Conservation (phyloP, 2,113 vertebrate genomes). For the Alligator mississippiensis region DNA sequence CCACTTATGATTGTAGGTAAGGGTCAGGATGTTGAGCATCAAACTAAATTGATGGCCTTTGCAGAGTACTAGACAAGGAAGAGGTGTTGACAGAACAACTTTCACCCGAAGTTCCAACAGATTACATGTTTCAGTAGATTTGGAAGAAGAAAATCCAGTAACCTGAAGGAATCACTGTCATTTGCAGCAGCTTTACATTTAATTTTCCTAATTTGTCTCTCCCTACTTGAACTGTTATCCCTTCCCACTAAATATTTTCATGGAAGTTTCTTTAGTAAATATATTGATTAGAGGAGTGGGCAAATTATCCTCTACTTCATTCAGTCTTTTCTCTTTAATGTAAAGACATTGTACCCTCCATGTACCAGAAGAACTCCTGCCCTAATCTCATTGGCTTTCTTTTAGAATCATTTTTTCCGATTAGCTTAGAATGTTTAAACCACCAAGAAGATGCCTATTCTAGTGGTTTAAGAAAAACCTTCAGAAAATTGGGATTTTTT, state of each 20-base stretch:
- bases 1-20: background rate
- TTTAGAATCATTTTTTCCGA: background rate
- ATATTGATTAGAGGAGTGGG: background rate
- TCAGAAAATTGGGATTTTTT: background rate
- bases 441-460: background rate
- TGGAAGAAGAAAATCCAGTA: background rate
- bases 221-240: background rate
- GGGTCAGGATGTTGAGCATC: background rate
- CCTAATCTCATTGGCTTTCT: constrained; percentile 12
- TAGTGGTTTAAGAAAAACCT: background rate
- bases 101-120: background rate
- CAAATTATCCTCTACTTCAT: constrained; percentile 21
- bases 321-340: constrained; percentile 21
- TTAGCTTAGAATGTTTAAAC: background rate
- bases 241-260: background rate
- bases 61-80: background rate
- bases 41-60: background rate
- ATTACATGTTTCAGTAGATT: background rate
- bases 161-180: background rate
- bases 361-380: background rate
- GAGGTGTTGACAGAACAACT: too few species aligned
- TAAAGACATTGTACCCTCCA: background rate
- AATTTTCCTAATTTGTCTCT: constrained; percentile 14
- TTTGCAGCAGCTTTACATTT: background rate
- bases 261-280: constrained; percentile 25